Base-by-base conservation (phyloP, 2,888 invertebrate genomes). In the Dynastes hyllus region DNA sequence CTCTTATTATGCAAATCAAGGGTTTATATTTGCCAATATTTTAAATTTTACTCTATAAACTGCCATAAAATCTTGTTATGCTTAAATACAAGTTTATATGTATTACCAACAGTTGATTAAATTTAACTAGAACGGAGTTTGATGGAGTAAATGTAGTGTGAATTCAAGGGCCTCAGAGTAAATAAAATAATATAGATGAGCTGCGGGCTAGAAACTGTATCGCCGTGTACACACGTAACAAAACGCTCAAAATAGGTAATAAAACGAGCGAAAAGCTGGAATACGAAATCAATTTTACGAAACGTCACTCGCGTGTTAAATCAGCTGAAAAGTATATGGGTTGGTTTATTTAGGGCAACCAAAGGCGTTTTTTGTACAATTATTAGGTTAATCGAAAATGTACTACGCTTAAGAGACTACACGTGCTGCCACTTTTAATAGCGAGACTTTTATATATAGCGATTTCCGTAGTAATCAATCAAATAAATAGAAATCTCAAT, bases 221-320 rank as follows among this genome's bases (percentile, higher is more conserved):
- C 73, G 29, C 22, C 61, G 13, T 27, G 61, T 45, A 63, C 27
- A 40, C 73, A 75, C 73, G 73, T 61, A 75, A 61, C 61, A 61
- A 75, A 61, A 50, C 73, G 73, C 63, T 61, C 37, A 61, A 75
- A 75, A 75, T 75, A 75, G 73, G 73, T 45, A 61, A 61, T 75
- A 75, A 75, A 75, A 61, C 22, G 61, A 61, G 73, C 45, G 45
- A 61, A 63, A 69, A 69, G 50, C 73, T 61, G 50, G 22, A 40
- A 75, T 67, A 40, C 77, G 67, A 77, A 77, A 77, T 77, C 77
- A 77, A 77, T 77, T 77, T 67, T 40, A 61, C 61, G 61, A 69
- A 75, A 75, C 73, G 77, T 67, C 67, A 67, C 67, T 77, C 67
- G 55, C 63, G 61, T 45, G 61, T 73, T 77, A 76, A 76, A 76